A percentile compares a stretch with the other conserved stretches of the same genome.
These are phyloP conservation scores for Oryzias dopingdopingensis DNA, from an alignment of 2,797 vertebrate species.

Conservation along the genomic window DNA sequence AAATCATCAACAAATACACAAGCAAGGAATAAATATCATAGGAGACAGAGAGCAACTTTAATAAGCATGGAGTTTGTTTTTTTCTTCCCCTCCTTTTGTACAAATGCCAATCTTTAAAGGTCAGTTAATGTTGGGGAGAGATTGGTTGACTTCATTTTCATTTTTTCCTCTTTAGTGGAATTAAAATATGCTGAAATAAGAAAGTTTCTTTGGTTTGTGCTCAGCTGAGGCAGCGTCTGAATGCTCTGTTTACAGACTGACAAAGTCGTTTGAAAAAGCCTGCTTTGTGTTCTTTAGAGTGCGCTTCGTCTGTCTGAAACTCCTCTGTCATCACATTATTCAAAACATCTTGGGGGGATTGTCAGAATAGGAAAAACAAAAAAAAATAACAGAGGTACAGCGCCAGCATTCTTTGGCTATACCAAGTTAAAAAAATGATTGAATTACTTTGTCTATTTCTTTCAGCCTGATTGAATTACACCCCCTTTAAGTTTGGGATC, in stretches of 20 bases:
- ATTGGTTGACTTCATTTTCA: constrained; percentile 25
- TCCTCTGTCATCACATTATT: constrained; percentile 22
- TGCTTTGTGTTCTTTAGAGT: constrained; percentile 17
- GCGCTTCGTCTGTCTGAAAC: constrained; percentile 22
- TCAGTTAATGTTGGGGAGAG: constrained; percentile 37
- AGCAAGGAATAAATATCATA: constrained; percentile 51
- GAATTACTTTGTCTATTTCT: constrained; percentile 30
- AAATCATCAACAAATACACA: constrained; percentile 65
- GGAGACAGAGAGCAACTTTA: constrained; percentile 46
- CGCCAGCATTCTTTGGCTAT: constrained; percentile 27
- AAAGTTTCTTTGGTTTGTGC: neutral
- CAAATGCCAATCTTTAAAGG: constrained; percentile 48
- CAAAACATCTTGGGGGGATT: constrained; percentile 22
- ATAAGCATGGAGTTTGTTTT: constrained; percentile 42
- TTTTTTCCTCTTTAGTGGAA: constrained; percentile 19
- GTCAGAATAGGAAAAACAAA: constrained; percentile 30
- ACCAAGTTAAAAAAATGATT: constrained; percentile 34
- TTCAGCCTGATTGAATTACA: constrained; percentile 60
- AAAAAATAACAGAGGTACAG: constrained; percentile 31
- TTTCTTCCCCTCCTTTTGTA: constrained; percentile 27
- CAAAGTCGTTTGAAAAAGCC: constrained; percentile 32
- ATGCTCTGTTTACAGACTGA: constrained; percentile 28
- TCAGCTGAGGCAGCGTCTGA: too few relatives aligned
- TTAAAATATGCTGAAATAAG: constrained; percentile 22
- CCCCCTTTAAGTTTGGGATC: constrained; percentile 47